These are phyloP conservation scores for Cheilosia soror DNA, from an alignment of 2,888 invertebrate species.

Conservation along the genomic window DNA sequence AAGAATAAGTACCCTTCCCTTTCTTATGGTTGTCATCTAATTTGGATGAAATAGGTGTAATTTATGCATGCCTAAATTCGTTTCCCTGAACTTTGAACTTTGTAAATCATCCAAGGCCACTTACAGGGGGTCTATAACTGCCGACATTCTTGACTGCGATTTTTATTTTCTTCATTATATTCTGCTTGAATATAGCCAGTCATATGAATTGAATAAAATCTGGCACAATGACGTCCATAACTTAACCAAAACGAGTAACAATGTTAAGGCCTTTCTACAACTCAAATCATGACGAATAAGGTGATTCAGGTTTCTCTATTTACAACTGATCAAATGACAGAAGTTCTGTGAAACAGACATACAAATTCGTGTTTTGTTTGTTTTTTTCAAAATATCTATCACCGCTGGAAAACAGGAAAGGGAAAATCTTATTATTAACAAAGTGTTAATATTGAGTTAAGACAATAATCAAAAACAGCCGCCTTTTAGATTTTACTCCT, in stretches of 20 bases:
- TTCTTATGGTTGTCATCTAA: no score
- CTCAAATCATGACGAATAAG: neutral
- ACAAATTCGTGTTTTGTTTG: no score
- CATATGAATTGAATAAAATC: neutral
- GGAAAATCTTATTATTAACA: neutral
- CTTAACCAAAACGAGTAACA: conserved; percentile 2
- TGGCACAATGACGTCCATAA: neutral
- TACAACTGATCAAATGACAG: neutral
- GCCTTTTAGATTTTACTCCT: no score
- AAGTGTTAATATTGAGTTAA: conserved; percentile 22
- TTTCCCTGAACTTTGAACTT: neutral
- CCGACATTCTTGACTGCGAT: neutral
- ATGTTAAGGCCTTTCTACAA: conserved; percentile 9
- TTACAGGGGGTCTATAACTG: neutral
- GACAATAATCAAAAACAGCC: neutral
- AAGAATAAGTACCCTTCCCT: no score
- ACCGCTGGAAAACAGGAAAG: no score
- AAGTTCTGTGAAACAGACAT: no score
- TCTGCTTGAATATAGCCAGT: neutral
- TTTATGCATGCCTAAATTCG: neutral
- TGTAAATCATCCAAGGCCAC: neutral
- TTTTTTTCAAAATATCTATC: no score
- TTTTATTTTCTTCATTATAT: neutral
- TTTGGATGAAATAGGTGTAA: no score
- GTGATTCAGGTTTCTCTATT: neutral